Conservation (phyloP, 1,140 invertebrate species). For the Papilio polytes region DNA sequence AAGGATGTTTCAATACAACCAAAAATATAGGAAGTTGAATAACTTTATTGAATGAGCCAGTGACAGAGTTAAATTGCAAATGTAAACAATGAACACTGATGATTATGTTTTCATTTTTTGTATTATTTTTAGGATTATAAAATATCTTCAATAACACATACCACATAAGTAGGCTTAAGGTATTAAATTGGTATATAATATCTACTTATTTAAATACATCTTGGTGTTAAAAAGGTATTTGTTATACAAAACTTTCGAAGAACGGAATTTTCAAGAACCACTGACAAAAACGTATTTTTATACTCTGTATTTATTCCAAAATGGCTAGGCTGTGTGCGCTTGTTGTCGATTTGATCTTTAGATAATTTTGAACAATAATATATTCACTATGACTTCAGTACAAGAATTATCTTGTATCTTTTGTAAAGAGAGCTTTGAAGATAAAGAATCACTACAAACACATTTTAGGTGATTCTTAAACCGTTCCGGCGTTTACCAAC, state of each 20-base stretch:
- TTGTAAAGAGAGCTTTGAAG: conserved; percentile 72
- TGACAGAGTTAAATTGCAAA: not conserved
- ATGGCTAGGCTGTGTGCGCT: conserved; percentile 50
- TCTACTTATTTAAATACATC: no score
- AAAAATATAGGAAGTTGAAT: not conserved
- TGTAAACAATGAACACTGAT: not conserved
- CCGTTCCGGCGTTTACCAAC: conserved; percentile 26
- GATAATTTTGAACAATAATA: conserved; percentile 17
- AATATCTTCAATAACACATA: not conserved
- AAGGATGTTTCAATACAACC: not conserved
- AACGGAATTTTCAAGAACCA: not conserved
- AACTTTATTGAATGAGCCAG: not conserved
- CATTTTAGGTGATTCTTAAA: conserved; percentile 74
- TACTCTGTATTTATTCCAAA: conserved; percentile 43
- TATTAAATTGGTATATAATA: no score
- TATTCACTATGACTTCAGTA: conserved; percentile 59
- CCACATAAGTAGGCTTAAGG: no score
- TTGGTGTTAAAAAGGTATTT: no score
- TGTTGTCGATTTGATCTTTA: conserved; percentile 45
- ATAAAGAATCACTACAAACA: conserved; percentile 73
- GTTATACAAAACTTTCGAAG: not conserved
- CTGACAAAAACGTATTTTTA: not conserved
- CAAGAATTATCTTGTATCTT: conserved; percentile 74
- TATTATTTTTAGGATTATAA: not conserved
- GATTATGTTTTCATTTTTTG: not conserved